A percentile compares a stretch with the other conserved stretches of the same genome.
Conservation (phyloP, 1,140 invertebrate genomes). For the Drosophila takahashii region DNA sequence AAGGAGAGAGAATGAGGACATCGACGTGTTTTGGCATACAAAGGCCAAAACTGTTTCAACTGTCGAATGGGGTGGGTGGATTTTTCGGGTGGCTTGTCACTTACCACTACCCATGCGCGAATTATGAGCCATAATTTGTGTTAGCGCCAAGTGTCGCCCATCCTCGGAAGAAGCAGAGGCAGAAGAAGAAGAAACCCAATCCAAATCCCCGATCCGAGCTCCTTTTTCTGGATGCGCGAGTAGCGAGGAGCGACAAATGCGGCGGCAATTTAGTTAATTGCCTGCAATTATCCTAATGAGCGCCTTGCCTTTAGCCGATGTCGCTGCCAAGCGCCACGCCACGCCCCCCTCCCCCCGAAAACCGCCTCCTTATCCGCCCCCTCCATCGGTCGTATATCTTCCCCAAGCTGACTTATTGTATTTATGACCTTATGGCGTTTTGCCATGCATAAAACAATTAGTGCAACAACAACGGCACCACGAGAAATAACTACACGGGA, state of each 20-base stretch:
- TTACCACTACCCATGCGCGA: conserved; percentile 47
- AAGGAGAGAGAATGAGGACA: neutral
- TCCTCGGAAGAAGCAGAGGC: neutral
- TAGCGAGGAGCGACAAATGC: conserved; percentile 73
- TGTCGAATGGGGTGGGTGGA: neutral
- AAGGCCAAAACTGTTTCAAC: conserved; percentile 11
- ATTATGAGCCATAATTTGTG: conserved; percentile 80
- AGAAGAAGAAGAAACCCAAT: conserved; percentile 3
- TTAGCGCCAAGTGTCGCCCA: conserved; percentile 60
- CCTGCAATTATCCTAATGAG: conserved; percentile 83
- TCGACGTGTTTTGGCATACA: conserved; percentile 10
- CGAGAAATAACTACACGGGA: conserved; percentile 2
- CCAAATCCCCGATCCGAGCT: conserved; percentile 10
- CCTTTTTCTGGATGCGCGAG: conserved; percentile 7
- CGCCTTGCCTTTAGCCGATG: conserved; percentile 73
- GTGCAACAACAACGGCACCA: conserved; percentile 32
- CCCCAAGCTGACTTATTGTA: conserved; percentile 67
- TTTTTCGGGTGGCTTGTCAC: conserved; percentile 15
- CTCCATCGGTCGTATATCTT: conserved; percentile 49
- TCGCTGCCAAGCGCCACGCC: conserved; percentile 3
- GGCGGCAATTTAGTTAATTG: conserved; percentile 83
- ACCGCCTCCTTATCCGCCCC: neutral
- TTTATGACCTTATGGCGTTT: conserved; percentile 78
- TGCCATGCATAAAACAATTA: conserved; percentile 68
- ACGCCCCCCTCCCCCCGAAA: neutral